These are phyloP conservation scores for Poeciliopsis turneri DNA, from an alignment of 2,797 vertebrate genomes.

Conservation along the genomic window DNA sequence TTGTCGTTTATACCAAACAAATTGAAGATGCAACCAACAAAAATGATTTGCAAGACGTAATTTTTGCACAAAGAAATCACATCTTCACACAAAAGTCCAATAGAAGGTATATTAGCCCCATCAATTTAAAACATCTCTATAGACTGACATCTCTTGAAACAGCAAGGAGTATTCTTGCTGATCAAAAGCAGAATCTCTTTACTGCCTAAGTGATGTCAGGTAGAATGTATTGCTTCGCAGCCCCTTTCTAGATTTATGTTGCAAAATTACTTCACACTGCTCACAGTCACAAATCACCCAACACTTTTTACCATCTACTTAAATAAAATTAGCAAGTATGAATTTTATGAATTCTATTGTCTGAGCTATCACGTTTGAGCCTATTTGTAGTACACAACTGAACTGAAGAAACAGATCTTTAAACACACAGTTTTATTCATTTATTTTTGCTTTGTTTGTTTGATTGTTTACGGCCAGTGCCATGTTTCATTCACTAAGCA, in stretches of 20 bases:
- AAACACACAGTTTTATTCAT: not conserved
- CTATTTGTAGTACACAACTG: too few species aligned
- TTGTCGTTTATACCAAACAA: not conserved
- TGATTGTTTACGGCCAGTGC: not conserved
- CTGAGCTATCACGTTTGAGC: too few species aligned
- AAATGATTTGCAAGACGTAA: not conserved
- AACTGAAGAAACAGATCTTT: not conserved
- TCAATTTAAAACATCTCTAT: not conserved
- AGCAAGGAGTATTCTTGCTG: not conserved
- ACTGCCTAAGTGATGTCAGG: not conserved
- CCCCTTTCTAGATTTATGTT: not conserved
- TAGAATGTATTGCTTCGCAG: not conserved
- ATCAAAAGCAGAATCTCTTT: not conserved
- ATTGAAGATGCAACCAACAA: slow-evolving; percentile 5
- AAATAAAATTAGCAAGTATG: too few species aligned
- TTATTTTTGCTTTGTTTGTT: not conserved
- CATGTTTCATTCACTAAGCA: not conserved
- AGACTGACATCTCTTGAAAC: not conserved
- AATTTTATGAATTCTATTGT: too few species aligned
- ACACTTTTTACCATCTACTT: too few species aligned
- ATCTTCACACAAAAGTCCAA: not conserved
- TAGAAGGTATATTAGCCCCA: not conserved
- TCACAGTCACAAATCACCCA: too few species aligned
- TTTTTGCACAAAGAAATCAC: slow-evolving; percentile 6
- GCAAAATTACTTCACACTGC: too few species aligned